These are phyloP conservation scores for Edolisoma coerulescens DNA, from an alignment of 2,113 vertebrate genomes.

Conservation along the genomic window DNA sequence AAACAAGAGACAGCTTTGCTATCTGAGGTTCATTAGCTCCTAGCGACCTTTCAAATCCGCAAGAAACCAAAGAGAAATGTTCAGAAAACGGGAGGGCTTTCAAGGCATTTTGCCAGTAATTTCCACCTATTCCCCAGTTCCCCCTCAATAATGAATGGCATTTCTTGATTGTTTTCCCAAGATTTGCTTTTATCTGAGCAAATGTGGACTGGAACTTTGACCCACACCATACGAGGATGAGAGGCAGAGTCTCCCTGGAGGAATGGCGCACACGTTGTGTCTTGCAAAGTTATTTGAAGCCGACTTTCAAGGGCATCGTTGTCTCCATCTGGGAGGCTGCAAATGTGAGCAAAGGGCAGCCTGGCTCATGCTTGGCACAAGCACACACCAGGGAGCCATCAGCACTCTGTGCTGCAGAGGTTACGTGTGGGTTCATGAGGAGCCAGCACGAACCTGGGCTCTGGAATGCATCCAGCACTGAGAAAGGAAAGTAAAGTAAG, in stretches of 20 bases:
- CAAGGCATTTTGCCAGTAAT: slow-evolving; percentile 24
- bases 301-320: background rate
- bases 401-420: background rate
- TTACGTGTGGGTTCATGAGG: background rate
- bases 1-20: slow-evolving; percentile 75
- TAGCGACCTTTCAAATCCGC: slow-evolving; percentile 60
- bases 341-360: background rate
- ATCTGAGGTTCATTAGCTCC: slow-evolving; percentile 75
- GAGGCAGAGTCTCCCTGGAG: background rate
- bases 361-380: background rate
- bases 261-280: background rate
- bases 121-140: background rate
- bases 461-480: background rate
- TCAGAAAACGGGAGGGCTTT: background rate
- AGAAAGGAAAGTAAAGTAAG: background rate
- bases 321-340: background rate
- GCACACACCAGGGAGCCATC: slow-evolving; percentile 5
- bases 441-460: background rate
- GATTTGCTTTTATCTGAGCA: background rate
- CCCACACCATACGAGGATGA: background rate
- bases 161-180: slow-evolving; percentile 23
- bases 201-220: background rate
- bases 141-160: background rate
- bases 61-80: slow-evolving; percentile 24
- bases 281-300: background rate